These are phyloP conservation scores for Scalopus aquaticus DNA, from an alignment of 2,113 vertebrate species.

Conservation along the genomic window DNA sequence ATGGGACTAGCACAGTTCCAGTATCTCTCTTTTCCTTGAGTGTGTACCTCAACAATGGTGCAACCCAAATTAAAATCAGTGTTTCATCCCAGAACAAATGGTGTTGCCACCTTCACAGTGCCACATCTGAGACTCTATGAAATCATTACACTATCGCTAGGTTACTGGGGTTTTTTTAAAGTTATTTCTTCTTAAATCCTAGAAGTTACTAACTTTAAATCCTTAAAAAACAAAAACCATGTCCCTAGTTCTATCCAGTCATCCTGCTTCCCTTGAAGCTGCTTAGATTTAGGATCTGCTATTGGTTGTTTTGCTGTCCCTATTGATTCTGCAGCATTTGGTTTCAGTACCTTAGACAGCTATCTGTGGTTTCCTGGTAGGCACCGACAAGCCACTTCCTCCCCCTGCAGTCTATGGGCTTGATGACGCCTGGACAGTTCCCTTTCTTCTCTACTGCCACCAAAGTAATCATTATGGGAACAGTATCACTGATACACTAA, in stretches of 20 bases:
- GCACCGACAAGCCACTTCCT: background rate
- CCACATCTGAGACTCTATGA: background rate
- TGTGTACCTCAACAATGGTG: background rate
- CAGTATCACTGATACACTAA: background rate
- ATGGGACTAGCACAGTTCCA: background rate
- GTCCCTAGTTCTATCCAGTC: background rate
- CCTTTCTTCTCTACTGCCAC: background rate
- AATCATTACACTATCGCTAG: conserved; percentile 45
- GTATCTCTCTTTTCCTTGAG: background rate
- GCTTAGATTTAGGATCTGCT: background rate
- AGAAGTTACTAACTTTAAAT: background rate
- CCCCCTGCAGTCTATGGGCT: background rate
- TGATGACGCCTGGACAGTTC: background rate
- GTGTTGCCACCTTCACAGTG: background rate
- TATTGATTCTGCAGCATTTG: rapidly evolving
- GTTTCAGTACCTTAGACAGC: conserved; percentile 69
- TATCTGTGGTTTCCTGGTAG: background rate
- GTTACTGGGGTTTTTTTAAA: background rate
- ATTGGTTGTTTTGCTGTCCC: background rate
- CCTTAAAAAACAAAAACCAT: background rate
- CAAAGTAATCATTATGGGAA: conserved; percentile 9
- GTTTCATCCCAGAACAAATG: background rate
- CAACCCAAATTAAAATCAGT: background rate
- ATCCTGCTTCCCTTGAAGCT: background rate
- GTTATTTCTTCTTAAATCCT: background rate